Percentiles rank a stretch among this genome's conserved stretches.
Conservation (phyloP, 2,888 invertebrate genomes). For the Scaptodrosophila latifasciaeformis region DNA sequence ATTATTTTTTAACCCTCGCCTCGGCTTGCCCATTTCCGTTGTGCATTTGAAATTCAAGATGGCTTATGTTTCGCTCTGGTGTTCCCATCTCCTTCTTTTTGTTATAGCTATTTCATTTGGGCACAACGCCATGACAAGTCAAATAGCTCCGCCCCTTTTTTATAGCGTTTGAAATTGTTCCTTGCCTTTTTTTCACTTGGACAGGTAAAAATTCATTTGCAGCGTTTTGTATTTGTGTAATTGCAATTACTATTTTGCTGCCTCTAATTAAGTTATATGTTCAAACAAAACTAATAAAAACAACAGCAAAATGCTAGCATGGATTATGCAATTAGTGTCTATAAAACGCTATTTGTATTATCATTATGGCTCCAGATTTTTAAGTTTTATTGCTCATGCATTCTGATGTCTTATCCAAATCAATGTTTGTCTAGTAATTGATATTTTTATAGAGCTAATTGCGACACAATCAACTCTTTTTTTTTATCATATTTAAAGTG, state of each 20-base stretch:
- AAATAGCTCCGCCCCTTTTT: constrained; percentile 44
- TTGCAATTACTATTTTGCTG: constrained; percentile 12
- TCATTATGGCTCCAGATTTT: constrained; percentile 32
- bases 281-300: too few species aligned
- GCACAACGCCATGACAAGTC: constrained; percentile 22
- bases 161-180: neutral
- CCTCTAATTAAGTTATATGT: constrained; percentile 56
- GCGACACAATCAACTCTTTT: too few species aligned
- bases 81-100: neutral
- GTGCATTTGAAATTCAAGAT: constrained; percentile 62
- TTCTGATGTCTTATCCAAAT: constrained; percentile 13
- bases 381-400: constrained; percentile 26
- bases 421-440: constrained; percentile 31
- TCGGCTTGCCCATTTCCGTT: constrained; percentile 45
- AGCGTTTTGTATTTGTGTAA: constrained; percentile 54
- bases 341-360: constrained; percentile 54
- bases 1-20: constrained; percentile 54
- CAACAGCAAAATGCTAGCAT: too few species aligned
- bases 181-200: too few species aligned
- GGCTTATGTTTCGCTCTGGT: constrained; percentile 48
- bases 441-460: constrained; percentile 38
- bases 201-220: neutral
- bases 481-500: constrained; percentile 4
- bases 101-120: constrained; percentile 3
- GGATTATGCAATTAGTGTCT: constrained; percentile 62